Conservation (phyloP, 2,797 vertebrate species). For the Leucoraja ocellata region DNA sequence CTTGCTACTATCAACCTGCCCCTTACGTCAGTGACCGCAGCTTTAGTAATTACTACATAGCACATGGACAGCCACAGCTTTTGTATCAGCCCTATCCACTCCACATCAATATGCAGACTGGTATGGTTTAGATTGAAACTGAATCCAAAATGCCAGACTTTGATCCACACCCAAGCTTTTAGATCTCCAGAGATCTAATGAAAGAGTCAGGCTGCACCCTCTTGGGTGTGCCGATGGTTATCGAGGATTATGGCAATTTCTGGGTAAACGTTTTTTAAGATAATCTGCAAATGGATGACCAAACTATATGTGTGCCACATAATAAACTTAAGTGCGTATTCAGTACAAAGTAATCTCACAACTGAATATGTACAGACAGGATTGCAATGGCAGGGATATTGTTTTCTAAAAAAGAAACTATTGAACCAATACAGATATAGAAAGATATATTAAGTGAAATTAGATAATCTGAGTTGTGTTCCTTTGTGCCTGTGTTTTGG, state of each 20-base stretch:
- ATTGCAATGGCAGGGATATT: neutral
- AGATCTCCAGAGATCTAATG: slow-evolving; percentile 8
- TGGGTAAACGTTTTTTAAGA: neutral
- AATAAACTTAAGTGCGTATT: neutral
- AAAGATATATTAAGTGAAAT: slow-evolving; percentile 3
- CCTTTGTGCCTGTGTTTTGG: neutral
- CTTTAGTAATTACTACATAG: slow-evolving; percentile 79
- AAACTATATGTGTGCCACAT: neutral
- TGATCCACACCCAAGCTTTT: slow-evolving; percentile 10
- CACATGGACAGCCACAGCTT: slow-evolving; percentile 70
- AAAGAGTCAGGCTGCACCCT: neutral
- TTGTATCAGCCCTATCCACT: slow-evolving; percentile 80
- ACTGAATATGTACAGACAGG: slow-evolving; percentile 5
- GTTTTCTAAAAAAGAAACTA: neutral
- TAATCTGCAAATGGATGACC: slow-evolving; percentile 17
- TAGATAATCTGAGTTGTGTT: neutral
- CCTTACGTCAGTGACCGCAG: slow-evolving; percentile 79
- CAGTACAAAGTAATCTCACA: neutral
- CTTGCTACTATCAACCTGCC: slow-evolving; percentile 90
- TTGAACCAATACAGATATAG: neutral
- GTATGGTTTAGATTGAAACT: slow-evolving; percentile 60
- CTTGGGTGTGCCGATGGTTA: neutral
- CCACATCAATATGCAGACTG: slow-evolving; percentile 71
- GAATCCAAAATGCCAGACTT: slow-evolving; percentile 13
- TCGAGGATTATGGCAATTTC: neutral